Conservation (phyloP, 2,797 vertebrate genomes). For the Cuniculus paca region DNA sequence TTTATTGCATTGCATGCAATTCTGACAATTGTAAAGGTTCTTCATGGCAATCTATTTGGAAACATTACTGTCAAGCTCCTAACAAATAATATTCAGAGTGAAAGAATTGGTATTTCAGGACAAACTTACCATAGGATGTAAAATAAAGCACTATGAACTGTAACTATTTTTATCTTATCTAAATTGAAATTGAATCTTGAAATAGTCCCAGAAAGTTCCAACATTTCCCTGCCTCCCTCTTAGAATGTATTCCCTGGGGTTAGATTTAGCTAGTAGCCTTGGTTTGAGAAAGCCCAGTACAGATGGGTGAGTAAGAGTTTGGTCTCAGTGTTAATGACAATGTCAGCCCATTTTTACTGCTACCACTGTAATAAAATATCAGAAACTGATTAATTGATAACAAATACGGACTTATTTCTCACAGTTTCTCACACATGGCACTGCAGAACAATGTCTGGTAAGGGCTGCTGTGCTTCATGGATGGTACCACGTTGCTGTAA, state of each 20-base stretch:
- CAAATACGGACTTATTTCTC: background rate
- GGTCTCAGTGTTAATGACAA: background rate
- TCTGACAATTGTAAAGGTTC: background rate
- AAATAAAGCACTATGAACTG: background rate
- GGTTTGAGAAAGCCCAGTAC: background rate
- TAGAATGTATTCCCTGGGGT: background rate
- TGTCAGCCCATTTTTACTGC: background rate
- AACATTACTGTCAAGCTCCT: background rate
- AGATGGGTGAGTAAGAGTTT: background rate
- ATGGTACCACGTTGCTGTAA: background rate
- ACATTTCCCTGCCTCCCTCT: rapidly evolving
- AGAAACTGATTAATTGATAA: background rate
- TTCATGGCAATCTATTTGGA: background rate
- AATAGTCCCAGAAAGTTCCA: background rate
- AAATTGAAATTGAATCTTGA: background rate
- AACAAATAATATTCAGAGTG: background rate
- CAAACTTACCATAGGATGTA: background rate
- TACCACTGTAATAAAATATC: background rate
- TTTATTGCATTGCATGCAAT: background rate
- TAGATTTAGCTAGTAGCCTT: background rate
- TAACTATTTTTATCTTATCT: background rate
- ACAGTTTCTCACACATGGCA: background rate
- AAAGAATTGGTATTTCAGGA: background rate
- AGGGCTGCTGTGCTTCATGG: background rate
- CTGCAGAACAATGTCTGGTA: background rate